These are phyloP conservation scores for Brachionichthys hirsutus DNA, from an alignment of 2,113 vertebrate genomes.

Conservation along the genomic window DNA sequence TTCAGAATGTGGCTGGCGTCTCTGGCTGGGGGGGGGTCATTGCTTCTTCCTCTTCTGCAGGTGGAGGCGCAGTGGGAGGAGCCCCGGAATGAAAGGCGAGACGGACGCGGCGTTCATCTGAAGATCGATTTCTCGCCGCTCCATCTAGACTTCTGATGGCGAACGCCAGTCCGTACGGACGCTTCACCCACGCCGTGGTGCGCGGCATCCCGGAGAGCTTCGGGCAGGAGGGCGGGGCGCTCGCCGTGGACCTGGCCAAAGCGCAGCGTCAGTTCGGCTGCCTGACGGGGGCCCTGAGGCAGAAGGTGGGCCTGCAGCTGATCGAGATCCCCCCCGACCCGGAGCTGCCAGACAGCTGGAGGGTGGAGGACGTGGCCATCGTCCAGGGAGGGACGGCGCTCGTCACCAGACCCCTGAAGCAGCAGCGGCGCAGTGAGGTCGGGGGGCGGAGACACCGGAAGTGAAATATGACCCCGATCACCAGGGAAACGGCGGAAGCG, in stretches of 20 bases:
- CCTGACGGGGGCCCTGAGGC: slow-evolving; percentile 85
- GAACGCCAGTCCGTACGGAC: slow-evolving; percentile 75
- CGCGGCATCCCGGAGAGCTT: slow-evolving; percentile 84
- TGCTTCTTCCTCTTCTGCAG: slow-evolving; percentile 19
- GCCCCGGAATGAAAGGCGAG: too few relatives aligned
- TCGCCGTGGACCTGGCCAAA: slow-evolving; percentile 82
- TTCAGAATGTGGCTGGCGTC: too few relatives aligned
- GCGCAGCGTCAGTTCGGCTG: slow-evolving; percentile 89
- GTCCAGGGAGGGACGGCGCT: slow-evolving; percentile 89
- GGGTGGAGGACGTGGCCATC: slow-evolving; percentile 86
- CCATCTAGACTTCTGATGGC: slow-evolving; percentile 72
- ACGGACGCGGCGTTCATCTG: too few relatives aligned
- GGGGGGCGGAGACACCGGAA: too few relatives aligned
- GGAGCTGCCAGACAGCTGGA: slow-evolving; percentile 82
- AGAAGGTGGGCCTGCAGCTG: slow-evolving; percentile 91
- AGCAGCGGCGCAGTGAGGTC: slow-evolving; percentile 86
- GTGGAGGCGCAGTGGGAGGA: slow-evolving; percentile 4
- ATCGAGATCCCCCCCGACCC: slow-evolving; percentile 86
- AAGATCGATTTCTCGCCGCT: too few relatives aligned
- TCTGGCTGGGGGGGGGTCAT: too few relatives aligned
- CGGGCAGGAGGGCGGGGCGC: slow-evolving; percentile 61
- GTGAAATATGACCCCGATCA: too few relatives aligned
- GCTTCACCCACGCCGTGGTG: slow-evolving; percentile 89
- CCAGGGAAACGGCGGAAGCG: too few relatives aligned
- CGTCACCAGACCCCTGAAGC: slow-evolving; percentile 84